Evolutionary conservation across 2,888 invertebrate genomes (phyloP).

Genomic region (Taenaris catops): DNA sequence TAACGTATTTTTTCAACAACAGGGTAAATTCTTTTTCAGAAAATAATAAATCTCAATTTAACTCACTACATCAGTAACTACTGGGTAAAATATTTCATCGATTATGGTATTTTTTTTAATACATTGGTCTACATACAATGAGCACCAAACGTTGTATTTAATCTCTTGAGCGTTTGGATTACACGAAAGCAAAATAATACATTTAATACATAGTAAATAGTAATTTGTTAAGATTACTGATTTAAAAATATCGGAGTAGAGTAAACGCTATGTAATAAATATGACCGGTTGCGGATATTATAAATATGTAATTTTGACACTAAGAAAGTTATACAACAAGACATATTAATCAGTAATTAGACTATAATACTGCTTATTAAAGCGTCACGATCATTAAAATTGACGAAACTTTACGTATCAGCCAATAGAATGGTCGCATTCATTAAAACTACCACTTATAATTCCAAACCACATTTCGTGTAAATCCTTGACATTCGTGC

Average conservation of each 20-base stretch:
- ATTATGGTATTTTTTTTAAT: constrained; percentile 24
- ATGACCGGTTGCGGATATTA: constrained; percentile 7
- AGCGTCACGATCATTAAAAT: too few relatives aligned
- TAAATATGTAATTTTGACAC: constrained; percentile 6
- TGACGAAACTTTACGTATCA: too few relatives aligned
- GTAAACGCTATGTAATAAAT: constrained; percentile 4
- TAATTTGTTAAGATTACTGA: constrained; percentile 6
- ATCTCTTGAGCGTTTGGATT: constrained; percentile 21
- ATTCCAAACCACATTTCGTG: too few relatives aligned
- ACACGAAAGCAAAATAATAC: constrained; percentile 16
- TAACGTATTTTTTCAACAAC: constrained; percentile 41
- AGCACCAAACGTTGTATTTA: constrained; percentile 39
- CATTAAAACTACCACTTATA: too few relatives aligned
- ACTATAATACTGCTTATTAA: constrained; percentile 1
- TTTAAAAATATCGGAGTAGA: constrained; percentile 6
- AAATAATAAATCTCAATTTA: constrained; percentile 52
- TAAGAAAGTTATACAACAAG: constrained; percentile 5
- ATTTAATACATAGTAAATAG: constrained; percentile 9
- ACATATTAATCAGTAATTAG: constrained; percentile 9
- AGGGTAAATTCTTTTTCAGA: constrained; percentile 67
- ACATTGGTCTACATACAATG: constrained; percentile 47
- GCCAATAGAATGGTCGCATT: too few relatives aligned
- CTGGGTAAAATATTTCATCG: constrained; percentile 11
- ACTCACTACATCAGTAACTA: constrained; percentile 35
- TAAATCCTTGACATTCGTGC: too few relatives aligned